Evolutionary conservation across 1,140 invertebrate species (phyloP).

Genomic region (Galleria mellonella): DNA sequence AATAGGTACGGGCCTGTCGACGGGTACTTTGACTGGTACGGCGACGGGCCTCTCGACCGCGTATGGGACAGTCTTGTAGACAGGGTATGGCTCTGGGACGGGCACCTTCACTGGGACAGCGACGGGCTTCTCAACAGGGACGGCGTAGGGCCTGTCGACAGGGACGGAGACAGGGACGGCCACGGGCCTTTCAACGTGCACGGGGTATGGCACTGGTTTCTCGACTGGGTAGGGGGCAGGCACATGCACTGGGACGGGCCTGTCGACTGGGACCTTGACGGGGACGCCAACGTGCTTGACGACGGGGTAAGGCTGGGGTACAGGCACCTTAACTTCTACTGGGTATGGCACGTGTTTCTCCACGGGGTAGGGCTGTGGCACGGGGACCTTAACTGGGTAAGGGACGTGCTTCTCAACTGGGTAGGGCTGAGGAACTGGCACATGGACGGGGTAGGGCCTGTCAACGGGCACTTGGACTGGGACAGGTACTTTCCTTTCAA

Average conservation of each 20-base stretch:
- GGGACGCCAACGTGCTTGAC: constrained; percentile 71
- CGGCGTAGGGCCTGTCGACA: constrained; percentile 72
- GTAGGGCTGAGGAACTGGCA: constrained; percentile 80
- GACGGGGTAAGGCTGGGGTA: constrained; percentile 77
- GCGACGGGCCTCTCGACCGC: constrained; percentile 79
- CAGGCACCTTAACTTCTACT: constrained; percentile 76
- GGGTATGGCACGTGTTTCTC: constrained; percentile 78
- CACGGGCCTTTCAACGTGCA: constrained; percentile 75
- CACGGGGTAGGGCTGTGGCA: constrained; percentile 79
- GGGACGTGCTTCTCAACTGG: constrained; percentile 80
- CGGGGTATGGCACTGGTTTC: constrained; percentile 75
- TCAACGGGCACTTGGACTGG: constrained; percentile 80
- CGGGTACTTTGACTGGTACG: constrained; percentile 77
- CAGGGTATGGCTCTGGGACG: constrained; percentile 74
- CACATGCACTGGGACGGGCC: constrained; percentile 78
- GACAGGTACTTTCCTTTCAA: constrained; percentile 77
- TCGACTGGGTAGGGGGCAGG: constrained; percentile 77
- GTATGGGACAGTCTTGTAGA: constrained; percentile 76
- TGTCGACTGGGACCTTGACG: constrained; percentile 75
- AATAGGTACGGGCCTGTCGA: constrained; percentile 77
- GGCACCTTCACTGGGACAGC: constrained; percentile 75
- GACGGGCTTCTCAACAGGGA: constrained; percentile 74
- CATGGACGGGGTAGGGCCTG: constrained; percentile 78
- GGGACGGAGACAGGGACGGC: constrained; percentile 77
- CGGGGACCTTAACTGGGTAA: constrained; percentile 77